Evolutionary conservation across 1,140 invertebrate species (phyloP).

Genomic region (Episyrphus balteatus): DNA sequence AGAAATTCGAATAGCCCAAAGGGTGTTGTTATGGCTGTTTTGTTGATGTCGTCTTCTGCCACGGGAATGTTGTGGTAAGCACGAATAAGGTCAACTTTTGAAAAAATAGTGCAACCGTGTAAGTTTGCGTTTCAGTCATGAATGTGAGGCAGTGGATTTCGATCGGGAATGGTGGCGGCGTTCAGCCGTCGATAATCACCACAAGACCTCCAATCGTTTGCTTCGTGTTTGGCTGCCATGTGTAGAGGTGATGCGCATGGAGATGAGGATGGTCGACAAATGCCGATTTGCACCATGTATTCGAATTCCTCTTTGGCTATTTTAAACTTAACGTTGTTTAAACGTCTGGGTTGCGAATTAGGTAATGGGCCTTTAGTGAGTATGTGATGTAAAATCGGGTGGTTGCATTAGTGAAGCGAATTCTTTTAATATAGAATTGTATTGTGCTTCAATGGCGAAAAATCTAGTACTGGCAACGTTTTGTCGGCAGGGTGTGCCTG

Average conservation of each 20-base stretch:
- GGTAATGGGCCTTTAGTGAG: too few relatives aligned
- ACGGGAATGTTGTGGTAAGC: conserved; percentile 41
- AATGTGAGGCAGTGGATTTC: conserved; percentile 35
- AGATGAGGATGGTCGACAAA: conserved; percentile 21
- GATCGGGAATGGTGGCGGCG: conserved; percentile 24
- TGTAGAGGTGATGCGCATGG: conserved; percentile 27
- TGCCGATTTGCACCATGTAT: conserved; percentile 18
- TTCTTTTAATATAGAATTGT: too few relatives aligned
- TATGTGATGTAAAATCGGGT: too few relatives aligned
- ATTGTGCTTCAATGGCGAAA: too few relatives aligned
- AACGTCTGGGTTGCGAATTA: too few relatives aligned
- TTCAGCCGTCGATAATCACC: conserved; percentile 42
- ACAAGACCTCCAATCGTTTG: conserved; percentile 34
- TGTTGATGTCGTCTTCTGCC: conserved; percentile 18
- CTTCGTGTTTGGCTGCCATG: conserved; percentile 35
- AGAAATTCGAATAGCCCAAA: conserved; percentile 35
- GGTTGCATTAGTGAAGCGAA: too few relatives aligned
- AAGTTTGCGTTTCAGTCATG: too few relatives aligned
- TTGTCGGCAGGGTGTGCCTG: too few relatives aligned
- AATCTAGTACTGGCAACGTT: too few relatives aligned
- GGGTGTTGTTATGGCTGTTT: conserved; percentile 30
- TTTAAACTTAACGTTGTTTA: too few relatives aligned
- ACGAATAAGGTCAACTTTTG: too few relatives aligned
- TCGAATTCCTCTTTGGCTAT: conserved; percentile 22
- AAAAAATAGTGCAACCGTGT: too few relatives aligned